These are phyloP conservation scores for Ctenomys sociabilis DNA, from an alignment of 2,113 vertebrate genomes.

Conservation along the genomic window DNA sequence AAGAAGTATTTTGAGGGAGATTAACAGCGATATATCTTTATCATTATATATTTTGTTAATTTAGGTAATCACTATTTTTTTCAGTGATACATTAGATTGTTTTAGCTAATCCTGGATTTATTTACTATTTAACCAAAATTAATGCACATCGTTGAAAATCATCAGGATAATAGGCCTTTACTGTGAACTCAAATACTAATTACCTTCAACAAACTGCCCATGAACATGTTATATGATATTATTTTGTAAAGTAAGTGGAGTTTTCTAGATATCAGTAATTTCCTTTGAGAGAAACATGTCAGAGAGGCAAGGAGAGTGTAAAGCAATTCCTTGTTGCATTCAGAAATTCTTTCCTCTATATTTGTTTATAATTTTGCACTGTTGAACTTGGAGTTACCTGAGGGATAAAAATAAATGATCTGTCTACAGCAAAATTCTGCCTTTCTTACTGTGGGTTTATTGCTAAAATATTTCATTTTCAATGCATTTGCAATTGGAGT, in stretches of 20 bases:
- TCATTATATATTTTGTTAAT: background rate
- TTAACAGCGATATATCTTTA: background rate
- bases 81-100: background rate
- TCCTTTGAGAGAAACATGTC: background rate
- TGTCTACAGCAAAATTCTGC: background rate
- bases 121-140: background rate
- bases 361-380: slow-evolving; percentile 21
- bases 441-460: background rate
- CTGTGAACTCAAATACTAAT: background rate
- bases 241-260: background rate
- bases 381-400: background rate
- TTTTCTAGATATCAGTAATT: background rate
- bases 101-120: background rate
- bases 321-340: background rate
- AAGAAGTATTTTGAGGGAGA: background rate
- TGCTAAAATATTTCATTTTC: background rate
- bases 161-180: background rate
- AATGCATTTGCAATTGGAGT: background rate
- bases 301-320: background rate
- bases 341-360: slow-evolving; percentile 5
- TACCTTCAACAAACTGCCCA: background rate
- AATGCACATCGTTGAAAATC: background rate
- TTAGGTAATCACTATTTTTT: background rate
- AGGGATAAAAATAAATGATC: background rate
- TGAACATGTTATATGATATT: background rate